Percentiles rank a stretch among this genome's conserved stretches.
Conservation (phyloP, 1,140 invertebrate species). For the Xylocopa sonorina region DNA sequence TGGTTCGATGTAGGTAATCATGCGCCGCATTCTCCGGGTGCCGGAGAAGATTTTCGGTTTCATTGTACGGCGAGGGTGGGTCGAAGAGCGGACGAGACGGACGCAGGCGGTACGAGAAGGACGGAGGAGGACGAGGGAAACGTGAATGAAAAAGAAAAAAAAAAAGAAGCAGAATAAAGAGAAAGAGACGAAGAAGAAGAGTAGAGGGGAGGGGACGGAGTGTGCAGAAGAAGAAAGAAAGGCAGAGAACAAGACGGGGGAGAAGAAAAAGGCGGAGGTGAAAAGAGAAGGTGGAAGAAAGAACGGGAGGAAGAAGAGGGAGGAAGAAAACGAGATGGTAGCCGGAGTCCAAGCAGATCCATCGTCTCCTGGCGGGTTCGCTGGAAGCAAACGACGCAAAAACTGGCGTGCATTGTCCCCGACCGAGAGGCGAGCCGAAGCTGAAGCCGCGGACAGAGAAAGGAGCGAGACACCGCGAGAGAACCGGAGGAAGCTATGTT, state of each 20-base stretch:
- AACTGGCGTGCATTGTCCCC: slow-evolving; percentile 80
- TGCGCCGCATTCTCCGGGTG: slow-evolving; percentile 75
- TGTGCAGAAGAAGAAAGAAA: not conserved
- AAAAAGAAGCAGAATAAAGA: not conserved
- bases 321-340: slow-evolving; percentile 42
- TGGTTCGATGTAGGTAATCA: slow-evolving; percentile 73
- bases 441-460: slow-evolving; percentile 57
- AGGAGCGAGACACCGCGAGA: slow-evolving; percentile 37
- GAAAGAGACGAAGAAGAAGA: slow-evolving; percentile 14
- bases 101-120: slow-evolving; percentile 12
- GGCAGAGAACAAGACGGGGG: slow-evolving; percentile 35
- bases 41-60: slow-evolving; percentile 76
- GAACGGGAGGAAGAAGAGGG: slow-evolving; percentile 17
- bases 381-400: slow-evolving; percentile 79
- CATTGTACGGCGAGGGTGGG: slow-evolving; percentile 72
- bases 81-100: slow-evolving; percentile 50
- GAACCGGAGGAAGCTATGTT: slow-evolving; percentile 54
- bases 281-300: no score
- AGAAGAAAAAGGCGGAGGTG: slow-evolving; percentile 36
- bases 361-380: slow-evolving; percentile 66
- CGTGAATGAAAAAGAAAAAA: slow-evolving; percentile 30
- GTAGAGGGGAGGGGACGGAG: slow-evolving; percentile 32
- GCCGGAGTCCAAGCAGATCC: slow-evolving; percentile 59
- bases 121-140: slow-evolving; percentile 4
- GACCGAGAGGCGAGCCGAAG: slow-evolving; percentile 52